A percentile compares a stretch with the other conserved stretches of the same genome.
Evolutionary conservation across 1,140 invertebrate genomes (phyloP).

Genomic region (Drosophila nigrodunni): DNA sequence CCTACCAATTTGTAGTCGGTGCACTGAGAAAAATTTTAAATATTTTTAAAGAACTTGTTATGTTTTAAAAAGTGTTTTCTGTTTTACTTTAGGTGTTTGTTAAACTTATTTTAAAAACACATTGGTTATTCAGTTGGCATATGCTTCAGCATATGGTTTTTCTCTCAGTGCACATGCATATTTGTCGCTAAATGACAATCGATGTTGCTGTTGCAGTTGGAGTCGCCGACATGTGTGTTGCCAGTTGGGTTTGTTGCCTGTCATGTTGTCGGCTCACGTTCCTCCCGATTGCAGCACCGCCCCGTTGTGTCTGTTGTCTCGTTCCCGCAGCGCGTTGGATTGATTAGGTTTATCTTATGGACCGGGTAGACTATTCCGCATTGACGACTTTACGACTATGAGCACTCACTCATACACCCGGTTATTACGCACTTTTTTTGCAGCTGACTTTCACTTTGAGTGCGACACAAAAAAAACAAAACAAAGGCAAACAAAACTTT

Average conservation of each 20-base stretch:
- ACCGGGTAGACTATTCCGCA: constrained; percentile 71
- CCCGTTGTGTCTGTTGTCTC: constrained; percentile 13
- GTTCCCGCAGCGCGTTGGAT: constrained; percentile 53
- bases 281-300: not conserved
- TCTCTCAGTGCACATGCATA: constrained; percentile 26
- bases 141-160: not conserved
- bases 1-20: constrained; percentile 2
- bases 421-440: constrained; percentile 72
- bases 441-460: constrained; percentile 60
- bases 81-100: no score
- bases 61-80: no score
- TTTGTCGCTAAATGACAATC: constrained; percentile 29
- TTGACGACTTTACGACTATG: constrained; percentile 31
- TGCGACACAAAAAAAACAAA: not conserved
- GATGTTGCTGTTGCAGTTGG: constrained; percentile 22
- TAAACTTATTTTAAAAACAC: no score
- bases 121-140: not conserved
- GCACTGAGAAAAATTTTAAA: constrained; percentile 8
- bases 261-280: constrained; percentile 21
- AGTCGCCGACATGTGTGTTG: constrained; percentile 15
- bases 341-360: constrained; percentile 75
- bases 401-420: constrained; percentile 45
- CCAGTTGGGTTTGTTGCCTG: constrained; percentile 28
- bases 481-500: constrained; percentile 33
- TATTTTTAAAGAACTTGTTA: no score